Base-by-base conservation (phyloP, 1,140 invertebrate genomes). In the Calliphora vicina region DNA sequence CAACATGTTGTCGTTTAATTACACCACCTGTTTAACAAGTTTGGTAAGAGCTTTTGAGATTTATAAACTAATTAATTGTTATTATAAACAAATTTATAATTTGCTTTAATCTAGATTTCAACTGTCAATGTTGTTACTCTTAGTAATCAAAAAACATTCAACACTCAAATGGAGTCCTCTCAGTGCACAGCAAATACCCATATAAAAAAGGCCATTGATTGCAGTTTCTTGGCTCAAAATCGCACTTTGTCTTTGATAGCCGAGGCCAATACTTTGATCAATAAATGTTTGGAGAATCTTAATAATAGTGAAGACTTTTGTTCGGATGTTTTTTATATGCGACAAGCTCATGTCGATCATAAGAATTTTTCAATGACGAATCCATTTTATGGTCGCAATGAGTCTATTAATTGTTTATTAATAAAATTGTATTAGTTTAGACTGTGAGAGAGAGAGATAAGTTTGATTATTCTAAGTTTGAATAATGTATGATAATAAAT, bases 381-480 rank as follows among this genome's bases (percentile, higher is more conserved):
- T 81, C 80, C 80, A 61, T 81, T 81, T 23, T 81, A 61, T 67
- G 80, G 80, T 12, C 57, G 45, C 50, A 81, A 67, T 35, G 17
- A 25, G 13, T 29, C 80, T 1, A 61, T 20, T n/a, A 61, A 29
- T 61, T 81, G 80, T 27, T 57, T 81, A 25, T 20, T 61, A 29
- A 35, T 81, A 57, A 43, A 81, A 29, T 26, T 81, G 4, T 67
- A 61, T 81, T 57, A 81, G 35, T 2, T 35, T 35, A 35, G 35
- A n/a, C 5, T 5, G 6, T 35, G 10, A 29, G 29, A 3, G 2
- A 29, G 29, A 29, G 2, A 29, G 8, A 0, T 35, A 35, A 35
- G 35, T 35, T 10, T 35, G 35, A 8, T 35, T 35, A 10, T 35
- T 8, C 10, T 35, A 35, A 2, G 35, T 2, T 35, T 35, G 10